Evolutionary conservation across 64 coral and sea anemone species (phyloP), one percentile per base, ranked within the genome.

Genomic region (Pachyseris speciosa): DNA sequence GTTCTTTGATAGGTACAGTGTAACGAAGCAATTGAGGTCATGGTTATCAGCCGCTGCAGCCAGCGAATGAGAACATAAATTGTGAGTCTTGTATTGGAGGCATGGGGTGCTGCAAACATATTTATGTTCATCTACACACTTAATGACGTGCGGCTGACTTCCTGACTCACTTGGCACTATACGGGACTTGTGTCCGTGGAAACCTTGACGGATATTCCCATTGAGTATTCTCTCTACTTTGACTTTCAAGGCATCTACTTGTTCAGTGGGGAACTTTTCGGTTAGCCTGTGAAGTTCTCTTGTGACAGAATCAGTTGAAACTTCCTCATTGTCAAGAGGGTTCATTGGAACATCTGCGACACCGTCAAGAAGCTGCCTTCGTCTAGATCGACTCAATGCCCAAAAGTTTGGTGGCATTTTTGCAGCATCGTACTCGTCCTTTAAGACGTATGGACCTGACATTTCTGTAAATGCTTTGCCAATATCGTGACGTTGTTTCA

Each of bases 401-500:
- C 44, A 28, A 30, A 37, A 78, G 20, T 41, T 43, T 1, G 74
- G 26, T 8, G 74, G 37, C 37, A 78, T 22, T 43, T 51, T 78
- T 39, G 74, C 41, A n/a, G 16, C 37, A 22, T 45, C 8, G 31
- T 90, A 90, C 30, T 90, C 88, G 32, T 80, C 39, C 24, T 81
- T 90, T 17, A 90, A 36, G 64, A 2, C 15, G 64, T 90, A 90
- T 2, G 69, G 12, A 12, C 40, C 88, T 10, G 88, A 32, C 22
- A 66, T 68, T 47, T 63, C 88, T 49, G 42, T 61, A 64, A 90
- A 90, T 32, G 88, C 88, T 25, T 68, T 90, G 24, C 27, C 33
- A 2, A 90, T 68, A 41, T 90, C 74, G 20, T 80, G 88, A 32
- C 59, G 66, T 68, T 90, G 88, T 52, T 90, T 90, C 1, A 49